A percentile compares a stretch with the other conserved stretches of the same genome.
These are phyloP conservation scores for Peromyscus eremicus DNA, from an alignment of 2,797 vertebrate genomes.

Conservation along the genomic window DNA sequence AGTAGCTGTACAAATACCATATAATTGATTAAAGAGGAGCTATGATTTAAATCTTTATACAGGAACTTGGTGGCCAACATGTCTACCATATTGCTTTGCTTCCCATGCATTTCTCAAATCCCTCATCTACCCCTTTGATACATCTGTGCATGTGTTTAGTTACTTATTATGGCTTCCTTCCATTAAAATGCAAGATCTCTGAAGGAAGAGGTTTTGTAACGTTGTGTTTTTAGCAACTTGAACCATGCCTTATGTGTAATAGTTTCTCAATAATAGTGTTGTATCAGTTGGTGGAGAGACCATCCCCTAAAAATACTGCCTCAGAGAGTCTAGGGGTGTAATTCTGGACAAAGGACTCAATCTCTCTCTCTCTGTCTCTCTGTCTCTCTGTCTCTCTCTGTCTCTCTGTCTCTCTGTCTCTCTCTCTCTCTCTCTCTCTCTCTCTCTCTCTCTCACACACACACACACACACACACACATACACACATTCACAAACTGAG, in stretches of 20 bases:
- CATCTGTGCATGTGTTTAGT: not conserved
- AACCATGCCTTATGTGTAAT: not conserved
- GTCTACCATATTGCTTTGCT: not conserved
- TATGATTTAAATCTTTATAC: not conserved
- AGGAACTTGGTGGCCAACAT: not conserved
- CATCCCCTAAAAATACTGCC: not conserved
- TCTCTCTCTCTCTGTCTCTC: not conserved
- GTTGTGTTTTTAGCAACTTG: not conserved
- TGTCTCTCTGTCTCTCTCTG: not conserved
- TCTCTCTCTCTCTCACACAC: no score
- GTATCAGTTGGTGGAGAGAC: not conserved
- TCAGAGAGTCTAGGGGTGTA: not conserved
- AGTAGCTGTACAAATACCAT: not conserved
- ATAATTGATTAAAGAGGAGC: not conserved
- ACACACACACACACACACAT: no score
- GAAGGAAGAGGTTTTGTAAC: conserved; percentile 2
- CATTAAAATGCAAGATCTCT: not conserved
- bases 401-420: not conserved
- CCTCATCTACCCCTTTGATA: not conserved
- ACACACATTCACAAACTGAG: no score
- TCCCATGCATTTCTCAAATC: not conserved
- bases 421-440: not conserved
- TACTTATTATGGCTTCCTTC: not conserved
- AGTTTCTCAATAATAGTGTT: conserved; percentile 35
- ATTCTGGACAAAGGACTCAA: not conserved